Evolutionary conservation across 2,888 invertebrate species (phyloP), one percentile per base, ranked within the genome.

Genomic region (Cylloceria caligata): DNA sequence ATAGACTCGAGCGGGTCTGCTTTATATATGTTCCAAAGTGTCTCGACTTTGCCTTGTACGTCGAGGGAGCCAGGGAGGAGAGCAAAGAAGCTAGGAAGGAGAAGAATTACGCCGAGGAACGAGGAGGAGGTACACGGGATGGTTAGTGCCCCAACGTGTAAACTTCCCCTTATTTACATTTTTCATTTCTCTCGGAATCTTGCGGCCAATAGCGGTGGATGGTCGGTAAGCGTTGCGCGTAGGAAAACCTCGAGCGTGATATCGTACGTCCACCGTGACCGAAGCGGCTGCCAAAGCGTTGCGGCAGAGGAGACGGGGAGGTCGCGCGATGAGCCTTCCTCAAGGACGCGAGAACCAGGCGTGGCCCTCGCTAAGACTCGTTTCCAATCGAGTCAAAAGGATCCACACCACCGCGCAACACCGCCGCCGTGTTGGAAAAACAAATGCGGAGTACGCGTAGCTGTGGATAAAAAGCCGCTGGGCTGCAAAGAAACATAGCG

Each of bases 331-430:
- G 69, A 55, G 57, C 74, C 60, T 71, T 68, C 64, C 69, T 77
- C 83, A 83, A 85, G 83, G 81, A 69, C 81, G 64, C 57, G 83
- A 68, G 80, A 80, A 65, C 52, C 76, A 80, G 84, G 81, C 83
- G 84, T 81, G 83, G 83, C 69, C 62, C 62, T 11, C 21, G 21
- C 5, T 19, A 9, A 52, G 49, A 42, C 71, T 34, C 34, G 57
- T 60, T 60, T 45, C 30, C 60, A n/a, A n/a, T n/a, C 7, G 30
- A n/a, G 4, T 42, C 27, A 36, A 27, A 42, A 57, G 16, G 13
- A 55, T 16, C n/a, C n/a, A 55, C 34, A 36, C n/a, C 24, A 0
- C 3, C 24, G 19, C 7, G 36, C 2, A 36, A 36, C 36, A 36
- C n/a, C n/a, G n/a, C n/a, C n/a, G n/a, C n/a, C n/a, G 36, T 6